Evolutionary conservation across 2,797 vertebrate genomes (phyloP).

Genomic region (Nyctibius grandis): DNA sequence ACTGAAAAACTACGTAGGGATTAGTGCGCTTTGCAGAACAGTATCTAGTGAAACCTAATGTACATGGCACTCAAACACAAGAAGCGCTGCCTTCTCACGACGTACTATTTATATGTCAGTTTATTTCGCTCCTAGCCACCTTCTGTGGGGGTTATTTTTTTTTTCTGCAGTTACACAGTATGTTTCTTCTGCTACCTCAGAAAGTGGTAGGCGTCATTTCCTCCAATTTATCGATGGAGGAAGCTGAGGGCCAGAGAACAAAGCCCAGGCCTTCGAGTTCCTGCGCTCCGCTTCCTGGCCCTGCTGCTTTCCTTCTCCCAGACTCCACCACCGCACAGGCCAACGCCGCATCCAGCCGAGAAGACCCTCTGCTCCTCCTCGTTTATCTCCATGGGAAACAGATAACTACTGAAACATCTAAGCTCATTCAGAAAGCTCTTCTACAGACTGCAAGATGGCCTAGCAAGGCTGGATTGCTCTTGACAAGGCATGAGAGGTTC

Average conservation of each 20-base stretch:
- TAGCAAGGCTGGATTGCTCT: background rate
- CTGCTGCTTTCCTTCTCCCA: background rate
- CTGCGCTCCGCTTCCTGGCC: background rate
- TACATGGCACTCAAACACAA: background rate
- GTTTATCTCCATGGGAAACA: background rate
- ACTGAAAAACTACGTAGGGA: background rate
- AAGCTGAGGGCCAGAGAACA: constrained; percentile 25
- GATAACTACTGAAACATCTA: background rate
- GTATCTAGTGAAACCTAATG: background rate
- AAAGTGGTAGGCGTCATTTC: constrained; percentile 30
- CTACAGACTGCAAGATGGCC: background rate
- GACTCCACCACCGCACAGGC: rapidly evolving
- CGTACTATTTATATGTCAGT: background rate
- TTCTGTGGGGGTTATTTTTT: background rate
- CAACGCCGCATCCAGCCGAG: background rate
- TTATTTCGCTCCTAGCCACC: background rate
- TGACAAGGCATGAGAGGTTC: background rate
- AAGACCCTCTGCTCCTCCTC: background rate
- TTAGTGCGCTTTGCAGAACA: background rate
- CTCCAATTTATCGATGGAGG: constrained; percentile 17
- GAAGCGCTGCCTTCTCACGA: background rate
- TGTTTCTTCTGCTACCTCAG: background rate
- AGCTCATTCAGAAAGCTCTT: background rate
- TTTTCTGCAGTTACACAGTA: background rate
- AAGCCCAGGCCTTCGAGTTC: background rate